Percentiles rank a stretch among this genome's conserved stretches.
Evolutionary conservation across 2,797 vertebrate genomes (phyloP).

Genomic region (Danio kyathit): DNA sequence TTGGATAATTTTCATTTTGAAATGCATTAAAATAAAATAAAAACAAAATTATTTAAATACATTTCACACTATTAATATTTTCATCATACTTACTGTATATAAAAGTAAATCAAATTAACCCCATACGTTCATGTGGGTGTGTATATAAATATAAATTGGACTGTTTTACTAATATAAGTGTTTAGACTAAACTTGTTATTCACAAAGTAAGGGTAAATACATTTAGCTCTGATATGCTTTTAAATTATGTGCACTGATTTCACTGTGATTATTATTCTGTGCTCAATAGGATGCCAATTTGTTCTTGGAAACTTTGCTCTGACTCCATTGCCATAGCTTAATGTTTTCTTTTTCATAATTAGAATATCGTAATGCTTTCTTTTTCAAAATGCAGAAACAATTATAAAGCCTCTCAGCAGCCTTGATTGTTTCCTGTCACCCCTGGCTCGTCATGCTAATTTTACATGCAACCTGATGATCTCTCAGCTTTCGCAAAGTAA

Average conservation of each 20-base stretch:
- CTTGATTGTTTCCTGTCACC: conserved; percentile 73
- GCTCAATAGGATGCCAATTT: conserved; percentile 69
- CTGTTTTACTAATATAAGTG: not conserved
- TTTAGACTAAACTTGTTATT: conserved; percentile 30
- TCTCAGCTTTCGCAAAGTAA: conserved; percentile 70
- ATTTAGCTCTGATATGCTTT: conserved; percentile 45
- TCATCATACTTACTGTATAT: no score
- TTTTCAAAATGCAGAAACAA: conserved; percentile 71
- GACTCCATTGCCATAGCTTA: conserved; percentile 67
- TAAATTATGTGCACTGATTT: conserved; percentile 42
- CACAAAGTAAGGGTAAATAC: conserved; percentile 54
- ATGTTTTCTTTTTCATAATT: conserved; percentile 63
- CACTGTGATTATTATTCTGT: conserved; percentile 56
- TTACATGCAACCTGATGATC: conserved; percentile 71
- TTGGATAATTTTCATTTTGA: no score
- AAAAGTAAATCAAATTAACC: no score
- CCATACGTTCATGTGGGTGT: no score
- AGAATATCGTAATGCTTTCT: conserved; percentile 26
- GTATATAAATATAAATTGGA: no score
- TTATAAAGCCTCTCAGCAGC: conserved; percentile 71
- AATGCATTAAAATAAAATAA: no score
- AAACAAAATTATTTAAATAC: no score
- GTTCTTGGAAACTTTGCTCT: conserved; percentile 69
- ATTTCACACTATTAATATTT: no score
- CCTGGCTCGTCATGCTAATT: conserved; percentile 67